These are phyloP conservation scores for Trissonchulus sp. DNA, from an alignment of 2,888 invertebrate genomes.

Conservation along the genomic window DNA sequence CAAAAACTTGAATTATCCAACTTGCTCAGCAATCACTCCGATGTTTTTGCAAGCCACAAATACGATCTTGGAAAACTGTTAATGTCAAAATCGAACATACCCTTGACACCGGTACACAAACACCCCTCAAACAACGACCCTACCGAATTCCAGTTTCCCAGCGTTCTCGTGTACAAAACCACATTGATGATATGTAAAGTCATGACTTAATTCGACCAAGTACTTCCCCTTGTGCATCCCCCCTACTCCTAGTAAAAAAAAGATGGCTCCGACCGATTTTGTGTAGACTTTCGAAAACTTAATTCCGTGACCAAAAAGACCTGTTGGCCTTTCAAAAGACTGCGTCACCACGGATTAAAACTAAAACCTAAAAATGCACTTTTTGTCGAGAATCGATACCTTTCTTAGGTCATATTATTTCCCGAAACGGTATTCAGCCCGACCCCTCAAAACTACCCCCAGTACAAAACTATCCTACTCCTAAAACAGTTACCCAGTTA, in stretches of 20 bases:
- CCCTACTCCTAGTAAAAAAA: constrained; percentile 49
- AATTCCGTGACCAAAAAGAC: background rate
- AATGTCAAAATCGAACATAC: no score
- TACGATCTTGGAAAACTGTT: no score
- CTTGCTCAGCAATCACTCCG: no score
- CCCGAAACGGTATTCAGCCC: background rate
- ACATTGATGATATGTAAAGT: no score
- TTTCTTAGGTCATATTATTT: constrained; percentile 17
- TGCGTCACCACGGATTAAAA: background rate
- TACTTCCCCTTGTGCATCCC: constrained; percentile 42
- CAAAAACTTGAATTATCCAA: no score
- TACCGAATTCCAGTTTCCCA: background rate
- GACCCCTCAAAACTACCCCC: background rate
- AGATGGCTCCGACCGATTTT: constrained; percentile 37
- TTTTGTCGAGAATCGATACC: background rate
- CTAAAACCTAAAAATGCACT: constrained; percentile 11
- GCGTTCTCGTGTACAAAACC: background rate
- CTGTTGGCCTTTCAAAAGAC: background rate
- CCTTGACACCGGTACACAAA: no score
- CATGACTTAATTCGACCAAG: no score
- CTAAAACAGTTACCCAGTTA: constrained; percentile 2
- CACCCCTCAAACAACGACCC: background rate
- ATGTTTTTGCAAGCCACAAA: no score
- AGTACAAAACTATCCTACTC: constrained; percentile 2
- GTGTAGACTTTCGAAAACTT: background rate